These are phyloP conservation scores for Leptopterna dolabrata DNA, from an alignment of 2,888 invertebrate genomes.

Conservation along the genomic window DNA sequence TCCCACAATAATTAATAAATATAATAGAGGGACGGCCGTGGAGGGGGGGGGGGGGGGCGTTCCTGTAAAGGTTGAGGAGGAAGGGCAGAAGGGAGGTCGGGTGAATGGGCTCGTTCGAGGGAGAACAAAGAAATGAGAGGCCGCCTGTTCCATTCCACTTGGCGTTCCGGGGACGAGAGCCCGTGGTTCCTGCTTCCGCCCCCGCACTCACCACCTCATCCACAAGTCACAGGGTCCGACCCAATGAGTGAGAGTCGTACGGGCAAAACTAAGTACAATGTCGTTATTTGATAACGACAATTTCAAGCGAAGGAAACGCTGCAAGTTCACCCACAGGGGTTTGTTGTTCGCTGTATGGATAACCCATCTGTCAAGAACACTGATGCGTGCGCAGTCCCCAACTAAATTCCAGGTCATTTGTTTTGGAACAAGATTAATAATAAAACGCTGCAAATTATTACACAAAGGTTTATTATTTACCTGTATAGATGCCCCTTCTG, in stretches of 20 bases:
- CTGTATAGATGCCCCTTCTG: too few species aligned
- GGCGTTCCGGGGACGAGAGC: not conserved
- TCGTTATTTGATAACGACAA: too few species aligned
- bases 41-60: not conserved
- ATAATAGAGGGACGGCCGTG: not conserved
- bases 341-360: too few species aligned
- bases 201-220: not conserved
- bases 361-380: too few species aligned
- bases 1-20: not conserved
- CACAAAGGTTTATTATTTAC: too few species aligned
- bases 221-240: not conserved
- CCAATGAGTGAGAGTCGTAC: not conserved
- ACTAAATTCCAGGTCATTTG: too few species aligned
- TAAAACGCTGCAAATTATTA: too few species aligned
- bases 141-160: conserved; percentile 10
- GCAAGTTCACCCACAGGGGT: too few species aligned
- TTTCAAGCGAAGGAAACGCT: too few species aligned
- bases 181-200: conserved; percentile 26
- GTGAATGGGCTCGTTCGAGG: not conserved
- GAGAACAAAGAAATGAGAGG: not conserved
- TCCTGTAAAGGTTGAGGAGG: not conserved
- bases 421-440: too few species aligned
- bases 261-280: not conserved
- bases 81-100: too few species aligned
- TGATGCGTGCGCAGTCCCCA: too few species aligned